Evolutionary conservation across 2,113 vertebrate genomes (phyloP).

Genomic region (Anguilla rostrata): DNA sequence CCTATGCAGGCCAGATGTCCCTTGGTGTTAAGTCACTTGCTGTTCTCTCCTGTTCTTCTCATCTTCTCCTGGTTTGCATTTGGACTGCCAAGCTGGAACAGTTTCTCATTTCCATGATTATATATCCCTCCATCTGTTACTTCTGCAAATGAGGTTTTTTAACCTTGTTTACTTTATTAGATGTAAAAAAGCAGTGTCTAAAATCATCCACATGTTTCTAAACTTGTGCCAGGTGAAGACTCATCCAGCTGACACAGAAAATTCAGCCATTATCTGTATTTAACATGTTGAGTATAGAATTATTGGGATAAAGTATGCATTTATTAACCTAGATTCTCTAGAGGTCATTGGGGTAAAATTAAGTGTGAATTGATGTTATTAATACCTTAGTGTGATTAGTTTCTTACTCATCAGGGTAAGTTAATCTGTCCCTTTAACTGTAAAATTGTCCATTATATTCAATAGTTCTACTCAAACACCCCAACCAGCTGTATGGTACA

Average conservation of each 20-base stretch:
- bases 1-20: background rate
- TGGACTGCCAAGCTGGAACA: background rate
- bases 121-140: slow-evolving; percentile 6
- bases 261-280: background rate
- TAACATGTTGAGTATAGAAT: background rate
- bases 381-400: no score
- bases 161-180: background rate
- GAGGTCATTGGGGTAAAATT: background rate
- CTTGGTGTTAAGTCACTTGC: background rate
- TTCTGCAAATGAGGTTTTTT: background rate
- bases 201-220: background rate
- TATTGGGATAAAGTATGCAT: background rate
- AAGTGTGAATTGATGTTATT: no score
- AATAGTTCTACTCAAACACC: no score
- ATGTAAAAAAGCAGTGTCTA: background rate
- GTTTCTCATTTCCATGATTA: background rate
- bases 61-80: slow-evolving; percentile 6
- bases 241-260: background rate
- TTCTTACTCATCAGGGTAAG: no score
- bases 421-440: no score
- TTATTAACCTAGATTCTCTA: background rate
- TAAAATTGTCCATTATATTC: no score
- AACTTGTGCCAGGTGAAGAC: background rate
- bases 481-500: background rate
- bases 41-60: background rate